Percentiles rank a stretch among this genome's conserved stretches.
Evolutionary conservation across 2,113 vertebrate species (phyloP).

Genomic region (Otis tarda): DNA sequence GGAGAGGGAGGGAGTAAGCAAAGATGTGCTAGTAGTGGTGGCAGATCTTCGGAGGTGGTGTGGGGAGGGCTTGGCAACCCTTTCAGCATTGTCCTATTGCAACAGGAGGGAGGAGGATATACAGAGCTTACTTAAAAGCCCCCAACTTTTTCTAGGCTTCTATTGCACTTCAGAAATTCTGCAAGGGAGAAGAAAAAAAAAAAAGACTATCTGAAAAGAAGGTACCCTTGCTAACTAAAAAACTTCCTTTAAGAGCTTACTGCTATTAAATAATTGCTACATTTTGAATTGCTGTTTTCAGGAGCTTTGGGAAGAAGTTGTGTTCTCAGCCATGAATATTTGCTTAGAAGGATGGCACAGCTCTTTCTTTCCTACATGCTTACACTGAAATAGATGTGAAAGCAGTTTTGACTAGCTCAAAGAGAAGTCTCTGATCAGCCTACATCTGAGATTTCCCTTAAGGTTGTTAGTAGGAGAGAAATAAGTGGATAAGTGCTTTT

Average conservation of each 20-base stretch:
- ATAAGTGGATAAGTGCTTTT: slow-evolving; percentile 30
- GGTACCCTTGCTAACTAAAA: slow-evolving; percentile 60
- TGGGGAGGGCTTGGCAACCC: slow-evolving; percentile 12
- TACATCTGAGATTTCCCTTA: slow-evolving; percentile 49
- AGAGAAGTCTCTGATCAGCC: slow-evolving; percentile 39
- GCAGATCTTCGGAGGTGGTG: background rate
- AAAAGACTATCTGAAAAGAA: slow-evolving; percentile 30
- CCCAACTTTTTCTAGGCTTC: slow-evolving; percentile 17
- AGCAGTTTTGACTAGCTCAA: slow-evolving; percentile 41
- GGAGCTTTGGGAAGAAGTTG: slow-evolving; percentile 14
- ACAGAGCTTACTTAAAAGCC: slow-evolving; percentile 70
- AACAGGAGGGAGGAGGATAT: slow-evolving; percentile 50
- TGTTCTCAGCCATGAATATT: slow-evolving; percentile 24
- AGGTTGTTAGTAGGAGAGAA: background rate
- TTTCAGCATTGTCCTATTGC: slow-evolving; percentile 28
- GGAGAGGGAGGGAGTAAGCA: background rate
- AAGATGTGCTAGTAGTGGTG: background rate
- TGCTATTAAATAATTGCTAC: slow-evolving; percentile 31
- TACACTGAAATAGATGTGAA: slow-evolving; percentile 35
- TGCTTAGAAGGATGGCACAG: background rate
- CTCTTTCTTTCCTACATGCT: background rate
- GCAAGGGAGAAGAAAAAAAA: background rate
- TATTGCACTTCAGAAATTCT: slow-evolving; percentile 55
- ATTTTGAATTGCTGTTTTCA: slow-evolving; percentile 33
- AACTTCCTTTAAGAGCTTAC: background rate